Conservation (phyloP, 2,888 invertebrate genomes). For the Melinopterus prodromus region DNA sequence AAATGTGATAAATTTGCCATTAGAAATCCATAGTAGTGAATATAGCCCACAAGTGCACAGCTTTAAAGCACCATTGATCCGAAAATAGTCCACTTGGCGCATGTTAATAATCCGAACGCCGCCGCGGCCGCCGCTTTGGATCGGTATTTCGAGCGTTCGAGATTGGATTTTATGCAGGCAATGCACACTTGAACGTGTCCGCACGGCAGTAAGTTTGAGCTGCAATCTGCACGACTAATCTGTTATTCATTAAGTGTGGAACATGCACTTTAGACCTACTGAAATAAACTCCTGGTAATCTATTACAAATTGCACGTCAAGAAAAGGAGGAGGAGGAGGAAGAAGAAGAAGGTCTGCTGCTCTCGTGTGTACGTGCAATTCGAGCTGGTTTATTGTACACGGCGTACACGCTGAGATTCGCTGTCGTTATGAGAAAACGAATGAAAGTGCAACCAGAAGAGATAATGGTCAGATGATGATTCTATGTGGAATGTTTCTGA, state of each 20-base stretch:
- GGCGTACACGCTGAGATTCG: not conserved
- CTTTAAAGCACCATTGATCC: constrained; percentile 4
- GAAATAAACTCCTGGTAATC: constrained; percentile 4
- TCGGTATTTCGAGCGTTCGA: constrained; percentile 4
- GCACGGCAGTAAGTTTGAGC: constrained; percentile 4
- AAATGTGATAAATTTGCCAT: not conserved
- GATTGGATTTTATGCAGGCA: constrained; percentile 4
- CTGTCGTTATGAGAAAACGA: not conserved
- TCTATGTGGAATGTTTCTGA: not conserved
- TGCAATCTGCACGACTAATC: constrained; percentile 4
- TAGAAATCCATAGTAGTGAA: not conserved
- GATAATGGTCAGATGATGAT: not conserved
- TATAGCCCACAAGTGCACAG: not conserved
- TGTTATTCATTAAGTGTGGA: constrained; percentile 4
- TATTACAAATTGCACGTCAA: constrained; percentile 4
- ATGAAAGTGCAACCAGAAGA: not conserved
- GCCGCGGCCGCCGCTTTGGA: not conserved
- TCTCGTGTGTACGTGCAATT: constrained; percentile 4
- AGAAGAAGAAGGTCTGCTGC: not conserved
- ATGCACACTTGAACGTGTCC: not conserved
- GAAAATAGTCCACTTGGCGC: not conserved
- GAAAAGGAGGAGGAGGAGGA: not conserved
- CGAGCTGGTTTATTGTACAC: not conserved
- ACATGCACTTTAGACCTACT: constrained; percentile 4
- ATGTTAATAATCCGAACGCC: not conserved